Conservation (phyloP, 1,140 invertebrate species). For the Lepidurus arcticus region DNA sequence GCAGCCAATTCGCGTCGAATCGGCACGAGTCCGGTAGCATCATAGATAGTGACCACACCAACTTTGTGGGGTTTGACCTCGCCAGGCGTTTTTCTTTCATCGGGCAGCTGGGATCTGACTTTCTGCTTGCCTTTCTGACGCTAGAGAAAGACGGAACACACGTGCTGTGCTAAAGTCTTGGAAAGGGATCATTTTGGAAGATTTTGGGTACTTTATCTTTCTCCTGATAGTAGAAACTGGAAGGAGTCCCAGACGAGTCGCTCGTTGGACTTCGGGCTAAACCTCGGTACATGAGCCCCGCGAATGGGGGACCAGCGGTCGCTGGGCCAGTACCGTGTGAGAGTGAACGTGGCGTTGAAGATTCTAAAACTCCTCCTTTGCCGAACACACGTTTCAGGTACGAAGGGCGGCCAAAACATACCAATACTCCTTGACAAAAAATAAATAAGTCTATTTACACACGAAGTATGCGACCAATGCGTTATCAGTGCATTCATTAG, state of each 20-base stretch:
- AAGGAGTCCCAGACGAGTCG: conserved; percentile 44
- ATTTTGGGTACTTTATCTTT: conserved; percentile 48
- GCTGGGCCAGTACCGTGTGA: conserved; percentile 58
- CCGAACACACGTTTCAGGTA: conserved; percentile 61
- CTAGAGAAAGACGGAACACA: conserved; percentile 25
- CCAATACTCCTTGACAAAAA: conserved; percentile 55
- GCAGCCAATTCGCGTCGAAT: conserved; percentile 71
- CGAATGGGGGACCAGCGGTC: conserved; percentile 38
- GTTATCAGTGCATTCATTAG: background rate
- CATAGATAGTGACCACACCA: conserved; percentile 67
- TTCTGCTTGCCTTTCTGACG: conserved; percentile 22
- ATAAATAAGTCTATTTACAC: background rate
- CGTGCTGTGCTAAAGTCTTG: background rate
- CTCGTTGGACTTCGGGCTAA: conserved; percentile 42
- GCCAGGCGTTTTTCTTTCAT: conserved; percentile 19
- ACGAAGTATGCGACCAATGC: background rate
- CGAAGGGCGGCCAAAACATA: conserved; percentile 75
- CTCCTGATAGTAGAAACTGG: conserved; percentile 70
- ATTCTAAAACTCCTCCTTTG: conserved; percentile 52
- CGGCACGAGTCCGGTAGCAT: conserved; percentile 67
- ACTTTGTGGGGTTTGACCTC: conserved; percentile 42
- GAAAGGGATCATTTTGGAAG: background rate
- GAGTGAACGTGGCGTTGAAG: conserved; percentile 65
- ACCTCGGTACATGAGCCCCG: conserved; percentile 40
- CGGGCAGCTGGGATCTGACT: background rate